phyloP scores from a whole-genome alignment of 2,888 invertebrate genomes.

The Drosophila maculinotata region DNA sequence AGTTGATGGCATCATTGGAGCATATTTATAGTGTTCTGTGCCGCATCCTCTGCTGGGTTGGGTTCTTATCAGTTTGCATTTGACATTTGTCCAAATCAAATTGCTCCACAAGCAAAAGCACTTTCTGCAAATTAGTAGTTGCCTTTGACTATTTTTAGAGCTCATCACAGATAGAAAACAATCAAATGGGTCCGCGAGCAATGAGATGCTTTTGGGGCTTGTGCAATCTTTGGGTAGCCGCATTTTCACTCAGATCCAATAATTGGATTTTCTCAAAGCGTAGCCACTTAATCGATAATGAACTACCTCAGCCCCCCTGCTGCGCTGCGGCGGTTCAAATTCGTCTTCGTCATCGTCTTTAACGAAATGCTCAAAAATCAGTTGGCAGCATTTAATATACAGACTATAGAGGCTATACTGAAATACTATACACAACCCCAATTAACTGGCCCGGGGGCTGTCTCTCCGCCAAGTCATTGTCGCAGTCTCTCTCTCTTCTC shows the following conservation, averaged over 20 bases:
- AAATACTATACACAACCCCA: conserved; percentile 17
- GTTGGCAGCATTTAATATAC: conserved; percentile 18
- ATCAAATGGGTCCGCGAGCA: too few species aligned
- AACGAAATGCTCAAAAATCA: conserved; percentile 50
- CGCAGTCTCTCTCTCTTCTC: conserved; percentile 6
- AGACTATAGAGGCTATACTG: neutral
- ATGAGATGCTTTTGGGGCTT: conserved; percentile 27
- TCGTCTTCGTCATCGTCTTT: conserved; percentile 54
- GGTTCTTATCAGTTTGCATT: conserved; percentile 45
- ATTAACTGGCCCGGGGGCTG: conserved; percentile 32
- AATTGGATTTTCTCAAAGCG: conserved; percentile 68
- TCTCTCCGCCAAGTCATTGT: conserved; percentile 45
- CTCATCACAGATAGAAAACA: too few species aligned
- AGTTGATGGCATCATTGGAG: conserved; percentile 21
- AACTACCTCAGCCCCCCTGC: conserved; percentile 37
- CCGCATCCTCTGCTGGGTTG: conserved; percentile 25
- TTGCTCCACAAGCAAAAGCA: too few species aligned
- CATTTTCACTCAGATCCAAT: conserved; percentile 8
- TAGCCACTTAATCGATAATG: conserved; percentile 74
- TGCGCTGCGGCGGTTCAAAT: neutral
- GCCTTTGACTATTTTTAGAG: conserved; percentile 54
- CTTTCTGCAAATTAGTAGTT: conserved; percentile 48
- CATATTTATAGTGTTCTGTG: conserved; percentile 66
- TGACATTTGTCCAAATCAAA: too few species aligned
- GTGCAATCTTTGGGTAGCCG: conserved; percentile 23